Conservation (phyloP, 2,113 vertebrate species). For the Asarcornis scutulata region DNA sequence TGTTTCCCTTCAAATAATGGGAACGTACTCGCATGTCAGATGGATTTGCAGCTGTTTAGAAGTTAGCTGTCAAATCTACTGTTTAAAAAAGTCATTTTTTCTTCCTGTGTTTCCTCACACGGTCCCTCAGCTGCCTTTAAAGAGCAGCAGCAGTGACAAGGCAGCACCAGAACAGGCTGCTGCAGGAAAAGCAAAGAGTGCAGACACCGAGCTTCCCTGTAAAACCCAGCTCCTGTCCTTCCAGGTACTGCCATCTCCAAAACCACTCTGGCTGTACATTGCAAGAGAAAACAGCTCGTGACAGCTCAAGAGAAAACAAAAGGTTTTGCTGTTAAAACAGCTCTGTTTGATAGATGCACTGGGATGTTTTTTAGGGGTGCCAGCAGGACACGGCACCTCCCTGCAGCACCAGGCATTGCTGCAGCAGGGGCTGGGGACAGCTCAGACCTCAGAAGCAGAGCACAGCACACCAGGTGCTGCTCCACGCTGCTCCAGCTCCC, state of each 20-base stretch:
- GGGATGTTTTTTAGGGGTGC: fast-evolving
- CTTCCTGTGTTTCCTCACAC: not conserved
- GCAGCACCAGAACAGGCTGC: too few species aligned
- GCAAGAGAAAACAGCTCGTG: not conserved
- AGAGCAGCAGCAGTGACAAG: not conserved
- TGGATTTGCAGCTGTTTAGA: not conserved
- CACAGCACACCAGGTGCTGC: not conserved
- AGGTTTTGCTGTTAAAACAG: not conserved
- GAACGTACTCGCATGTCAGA: fast-evolving
- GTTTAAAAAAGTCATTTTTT: not conserved
- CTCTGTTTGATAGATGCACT: not conserved
- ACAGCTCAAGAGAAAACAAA: not conserved
- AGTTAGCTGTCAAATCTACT: not conserved
- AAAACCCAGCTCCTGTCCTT: not conserved
- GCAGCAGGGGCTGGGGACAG: too few species aligned
- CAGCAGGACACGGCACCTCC: fast-evolving
- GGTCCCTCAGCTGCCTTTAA: not conserved
- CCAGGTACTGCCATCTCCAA: not conserved
- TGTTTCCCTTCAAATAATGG: not conserved
- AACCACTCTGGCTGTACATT: too few species aligned
- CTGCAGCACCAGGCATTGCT: fast-evolving
- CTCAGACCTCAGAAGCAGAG: too few species aligned
- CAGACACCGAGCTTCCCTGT: too few species aligned
- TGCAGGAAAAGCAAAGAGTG: not conserved
- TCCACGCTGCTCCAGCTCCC: fast-evolving